Evolutionary conservation across 2,888 invertebrate species (phyloP), one percentile per base, ranked within the genome.

Genomic region (Macaria notata): DNA sequence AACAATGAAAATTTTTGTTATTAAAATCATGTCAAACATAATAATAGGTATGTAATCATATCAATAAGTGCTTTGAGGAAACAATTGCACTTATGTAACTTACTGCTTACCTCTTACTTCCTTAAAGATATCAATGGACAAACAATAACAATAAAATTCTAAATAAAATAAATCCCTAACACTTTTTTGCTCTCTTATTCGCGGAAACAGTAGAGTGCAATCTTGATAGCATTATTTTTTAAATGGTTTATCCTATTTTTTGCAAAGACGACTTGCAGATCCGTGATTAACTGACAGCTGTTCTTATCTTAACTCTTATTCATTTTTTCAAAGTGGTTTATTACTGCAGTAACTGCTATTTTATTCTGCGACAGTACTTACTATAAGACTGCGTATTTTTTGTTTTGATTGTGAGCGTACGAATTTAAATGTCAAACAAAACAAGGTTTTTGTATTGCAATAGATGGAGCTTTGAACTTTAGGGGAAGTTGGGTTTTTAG

Each of bases 281-380:
- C 69, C 68, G 56, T 70, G 69, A 62, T 66, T 57, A 19, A 63
- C 54, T 67, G 66, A 68, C 70, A 66, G 69, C 60, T 68, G 66
- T 65, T 61, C 51, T 50, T 50, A 50, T 50, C 38, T 38, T 36
- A 5, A 29, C 47, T 47, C n/a, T 31, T 9, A 47, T 47, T 39
- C 33, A 46, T 56, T 56, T 51, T 50, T 51, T 56, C 42, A 49
- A 29, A n/a, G 33, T 29, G 4, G 8, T 41, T 5, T 41, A 3
- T 0, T 51, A 36, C 6, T 6, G 2, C 5, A 41, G 49, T 36
- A 44, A 46, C 57, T 57, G 29, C 45, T 30, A 3, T 41, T n/a
- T 4, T 54, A 49, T 43, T 53, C 58, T 54, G 31, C 43, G 41
- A 3, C 33, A 39, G 43, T 39, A 47, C 50, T 49, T 47, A 58